These are phyloP conservation scores for Neomonachus schauinslandi DNA, from an alignment of 2,113 vertebrate species.

Conservation along the genomic window DNA sequence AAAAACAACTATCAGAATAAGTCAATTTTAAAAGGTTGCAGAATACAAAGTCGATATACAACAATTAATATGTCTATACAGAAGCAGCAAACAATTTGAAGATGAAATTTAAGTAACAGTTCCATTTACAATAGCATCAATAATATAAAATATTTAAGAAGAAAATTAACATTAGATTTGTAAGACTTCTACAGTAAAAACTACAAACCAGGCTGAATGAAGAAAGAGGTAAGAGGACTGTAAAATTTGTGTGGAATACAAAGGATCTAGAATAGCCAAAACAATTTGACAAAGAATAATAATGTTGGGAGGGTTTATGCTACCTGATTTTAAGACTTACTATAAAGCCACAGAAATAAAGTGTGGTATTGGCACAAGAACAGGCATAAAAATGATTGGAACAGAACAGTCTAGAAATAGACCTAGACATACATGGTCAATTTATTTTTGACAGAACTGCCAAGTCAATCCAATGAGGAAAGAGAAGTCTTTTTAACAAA, in stretches of 20 bases:
- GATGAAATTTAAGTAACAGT: constrained; percentile 1
- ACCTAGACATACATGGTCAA: background rate
- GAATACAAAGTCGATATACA: background rate
- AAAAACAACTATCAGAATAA: background rate
- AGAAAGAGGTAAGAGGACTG: background rate
- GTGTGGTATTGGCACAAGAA: background rate
- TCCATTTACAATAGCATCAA: background rate
- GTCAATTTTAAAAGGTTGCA: background rate
- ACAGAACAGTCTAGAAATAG: background rate
- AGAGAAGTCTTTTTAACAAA: constrained; percentile 44
- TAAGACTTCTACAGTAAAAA: background rate
- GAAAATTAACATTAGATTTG: background rate
- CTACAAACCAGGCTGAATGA: background rate
- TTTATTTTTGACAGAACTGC: constrained; percentile 23
- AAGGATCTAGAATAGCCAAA: background rate
- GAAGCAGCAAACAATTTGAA: background rate
- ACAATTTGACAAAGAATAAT: background rate
- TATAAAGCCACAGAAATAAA: background rate
- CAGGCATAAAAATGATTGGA: background rate
- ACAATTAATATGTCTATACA: background rate
- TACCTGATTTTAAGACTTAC: background rate
- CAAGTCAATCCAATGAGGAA: background rate
- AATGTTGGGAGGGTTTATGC: background rate
- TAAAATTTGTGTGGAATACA: background rate
- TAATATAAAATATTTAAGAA: constrained; percentile 20